Conservation (phyloP, 2,113 vertebrate species). For the Erythrocercus mccallii region DNA sequence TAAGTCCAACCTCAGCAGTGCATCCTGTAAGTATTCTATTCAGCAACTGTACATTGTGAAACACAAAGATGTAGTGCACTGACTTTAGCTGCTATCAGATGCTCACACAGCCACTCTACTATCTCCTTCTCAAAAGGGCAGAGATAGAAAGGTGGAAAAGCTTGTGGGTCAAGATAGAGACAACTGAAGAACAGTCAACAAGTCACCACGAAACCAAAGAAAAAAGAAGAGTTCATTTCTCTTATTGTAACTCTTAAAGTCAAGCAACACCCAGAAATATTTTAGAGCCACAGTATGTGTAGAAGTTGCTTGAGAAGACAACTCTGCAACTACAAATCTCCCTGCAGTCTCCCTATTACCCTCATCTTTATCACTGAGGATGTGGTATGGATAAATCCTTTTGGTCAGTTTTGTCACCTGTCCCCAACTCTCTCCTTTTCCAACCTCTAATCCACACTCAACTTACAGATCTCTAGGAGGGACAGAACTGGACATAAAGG, state of each 20-base stretch:
- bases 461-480: not conserved
- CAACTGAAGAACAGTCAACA: not conserved
- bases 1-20: not conserved
- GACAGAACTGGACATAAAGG: accelerated
- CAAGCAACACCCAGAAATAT: not conserved
- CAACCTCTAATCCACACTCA: not conserved
- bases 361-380: not conserved
- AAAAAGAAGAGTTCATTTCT: not conserved
- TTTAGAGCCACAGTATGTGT: not conserved
- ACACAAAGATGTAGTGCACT: not conserved
- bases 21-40: not conserved
- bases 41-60: not conserved
- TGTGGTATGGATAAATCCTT: not conserved
- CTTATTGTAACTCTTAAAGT: not conserved
- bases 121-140: not conserved
- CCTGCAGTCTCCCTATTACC: not conserved
- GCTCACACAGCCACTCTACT: accelerated
- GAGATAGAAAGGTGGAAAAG: not conserved
- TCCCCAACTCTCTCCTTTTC: not conserved
- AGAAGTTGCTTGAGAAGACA: not conserved
- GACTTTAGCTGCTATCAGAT: not conserved
- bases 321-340: not conserved
- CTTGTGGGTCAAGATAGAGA: not conserved
- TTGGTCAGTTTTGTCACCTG: not conserved
- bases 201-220: not conserved